Percentiles rank a stretch among this genome's conserved stretches.
phyloP scores from a whole-genome alignment of 2,113 vertebrate genomes.

The Lophotis ruficrista region DNA sequence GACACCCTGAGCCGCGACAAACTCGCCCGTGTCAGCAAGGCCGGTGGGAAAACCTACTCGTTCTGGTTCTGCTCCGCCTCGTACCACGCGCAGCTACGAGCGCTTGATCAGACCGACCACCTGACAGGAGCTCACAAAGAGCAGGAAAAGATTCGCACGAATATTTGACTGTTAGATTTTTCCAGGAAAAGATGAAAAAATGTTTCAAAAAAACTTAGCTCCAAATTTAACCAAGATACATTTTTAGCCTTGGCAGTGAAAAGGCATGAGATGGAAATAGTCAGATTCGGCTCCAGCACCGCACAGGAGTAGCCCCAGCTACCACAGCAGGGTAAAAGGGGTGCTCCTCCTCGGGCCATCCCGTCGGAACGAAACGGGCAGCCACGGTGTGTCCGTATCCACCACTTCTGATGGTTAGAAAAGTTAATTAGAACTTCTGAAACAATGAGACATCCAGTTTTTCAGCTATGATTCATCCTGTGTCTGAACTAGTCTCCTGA shows the following conservation, averaged over 20 bases:
- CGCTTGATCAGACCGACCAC: background rate
- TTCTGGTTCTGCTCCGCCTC: background rate
- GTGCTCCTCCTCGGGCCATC: background rate
- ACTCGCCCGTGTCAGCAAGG: background rate
- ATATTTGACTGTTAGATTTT: background rate
- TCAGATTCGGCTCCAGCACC: background rate
- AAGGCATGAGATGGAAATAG: background rate
- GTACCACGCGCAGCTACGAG: background rate
- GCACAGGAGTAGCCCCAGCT: background rate
- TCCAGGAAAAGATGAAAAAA: background rate
- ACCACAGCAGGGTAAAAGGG: accelerated
- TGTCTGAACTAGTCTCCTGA: background rate
- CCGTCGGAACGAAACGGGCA: background rate
- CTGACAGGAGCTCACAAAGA: background rate
- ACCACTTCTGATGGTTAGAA: background rate
- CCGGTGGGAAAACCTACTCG: background rate
- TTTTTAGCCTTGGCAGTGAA: background rate
- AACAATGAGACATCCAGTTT: conserved; percentile 50
- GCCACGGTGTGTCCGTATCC: background rate
- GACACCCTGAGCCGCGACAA: background rate
- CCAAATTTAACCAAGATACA: background rate
- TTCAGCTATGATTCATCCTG: conserved; percentile 37
- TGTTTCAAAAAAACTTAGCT: background rate
- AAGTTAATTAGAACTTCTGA: conserved; percentile 57
- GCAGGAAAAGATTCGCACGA: background rate